Conservation (phyloP, 2,113 vertebrate species). For the Poeciliopsis occidentalis region DNA sequence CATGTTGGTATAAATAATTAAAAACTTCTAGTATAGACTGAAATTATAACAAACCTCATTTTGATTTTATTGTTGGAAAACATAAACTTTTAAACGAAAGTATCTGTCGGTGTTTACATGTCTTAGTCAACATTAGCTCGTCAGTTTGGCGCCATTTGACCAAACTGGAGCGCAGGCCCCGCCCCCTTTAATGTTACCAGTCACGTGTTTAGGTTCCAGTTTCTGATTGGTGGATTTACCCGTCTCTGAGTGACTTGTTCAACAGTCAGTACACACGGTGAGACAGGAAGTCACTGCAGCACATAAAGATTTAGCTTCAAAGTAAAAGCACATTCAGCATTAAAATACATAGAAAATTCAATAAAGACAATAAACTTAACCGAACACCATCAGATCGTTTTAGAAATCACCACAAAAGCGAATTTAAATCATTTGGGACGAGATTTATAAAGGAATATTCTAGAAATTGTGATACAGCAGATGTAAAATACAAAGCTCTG, state of each 20-base stretch:
- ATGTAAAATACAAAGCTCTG: too few species aligned
- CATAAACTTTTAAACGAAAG: too few species aligned
- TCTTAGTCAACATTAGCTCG: not conserved
- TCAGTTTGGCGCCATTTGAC: constrained; percentile 58
- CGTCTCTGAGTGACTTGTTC: constrained; percentile 40
- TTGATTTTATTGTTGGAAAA: not conserved
- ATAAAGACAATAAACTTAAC: not conserved
- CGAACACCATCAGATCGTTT: not conserved
- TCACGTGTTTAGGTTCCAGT: not conserved
- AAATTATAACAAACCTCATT: not conserved
- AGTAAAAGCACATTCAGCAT: constrained; percentile 16
- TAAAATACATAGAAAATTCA: not conserved
- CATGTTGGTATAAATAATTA: too few species aligned
- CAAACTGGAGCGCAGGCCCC: constrained; percentile 10
- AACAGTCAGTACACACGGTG: not conserved
- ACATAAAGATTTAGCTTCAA: not conserved
- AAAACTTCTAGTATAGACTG: too few species aligned
- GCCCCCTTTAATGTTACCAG: not conserved
- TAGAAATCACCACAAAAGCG: not conserved
- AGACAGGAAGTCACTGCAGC: not conserved
- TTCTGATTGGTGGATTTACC: constrained; percentile 40
- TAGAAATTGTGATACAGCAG: too few species aligned
- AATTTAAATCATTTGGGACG: too few species aligned
- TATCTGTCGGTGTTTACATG: too few species aligned
- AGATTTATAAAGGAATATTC: too few species aligned